Evolutionary conservation across 2,797 vertebrate genomes (phyloP).

Genomic region (Anisognathus igniventris): DNA sequence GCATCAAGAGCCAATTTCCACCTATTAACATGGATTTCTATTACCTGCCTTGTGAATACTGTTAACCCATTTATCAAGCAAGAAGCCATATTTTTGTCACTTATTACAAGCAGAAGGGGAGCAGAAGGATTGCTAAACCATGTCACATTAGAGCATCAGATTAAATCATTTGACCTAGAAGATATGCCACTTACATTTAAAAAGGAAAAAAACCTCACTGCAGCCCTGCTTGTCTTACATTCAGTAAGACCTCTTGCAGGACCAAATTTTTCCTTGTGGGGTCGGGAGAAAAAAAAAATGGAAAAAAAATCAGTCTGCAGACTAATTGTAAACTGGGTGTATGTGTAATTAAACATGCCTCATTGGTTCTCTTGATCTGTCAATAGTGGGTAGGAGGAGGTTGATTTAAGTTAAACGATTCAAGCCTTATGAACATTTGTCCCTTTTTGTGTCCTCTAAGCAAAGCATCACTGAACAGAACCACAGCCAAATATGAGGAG

Average conservation of each 20-base stretch:
- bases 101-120: slow-evolving; percentile 41
- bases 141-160: slow-evolving; percentile 53
- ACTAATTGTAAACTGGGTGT: slow-evolving; percentile 48
- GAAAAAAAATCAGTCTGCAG: neutral
- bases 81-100: slow-evolving; percentile 32
- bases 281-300: neutral
- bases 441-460: slow-evolving; percentile 38
- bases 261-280: slow-evolving; percentile 18
- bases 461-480: slow-evolving; percentile 21
- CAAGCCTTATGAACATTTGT: slow-evolving; percentile 13
- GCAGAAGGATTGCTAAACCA: slow-evolving; percentile 21
- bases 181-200: slow-evolving; percentile 42
- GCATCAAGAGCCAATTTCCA: slow-evolving; percentile 62
- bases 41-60: slow-evolving; percentile 56
- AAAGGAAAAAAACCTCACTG: neutral
- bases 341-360: slow-evolving; percentile 64
- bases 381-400: slow-evolving; percentile 64
- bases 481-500: neutral
- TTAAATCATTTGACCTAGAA: slow-evolving; percentile 69
- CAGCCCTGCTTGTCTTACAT: neutral
- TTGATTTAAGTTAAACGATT: slow-evolving; percentile 63
- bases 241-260: slow-evolving; percentile 27
- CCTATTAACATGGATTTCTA: slow-evolving; percentile 57
- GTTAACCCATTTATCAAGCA: slow-evolving; percentile 63
- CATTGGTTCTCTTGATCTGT: slow-evolving; percentile 59